Evolutionary conservation across 2,113 vertebrate genomes (phyloP).

Genomic region (Diphyllodes magnificus): DNA sequence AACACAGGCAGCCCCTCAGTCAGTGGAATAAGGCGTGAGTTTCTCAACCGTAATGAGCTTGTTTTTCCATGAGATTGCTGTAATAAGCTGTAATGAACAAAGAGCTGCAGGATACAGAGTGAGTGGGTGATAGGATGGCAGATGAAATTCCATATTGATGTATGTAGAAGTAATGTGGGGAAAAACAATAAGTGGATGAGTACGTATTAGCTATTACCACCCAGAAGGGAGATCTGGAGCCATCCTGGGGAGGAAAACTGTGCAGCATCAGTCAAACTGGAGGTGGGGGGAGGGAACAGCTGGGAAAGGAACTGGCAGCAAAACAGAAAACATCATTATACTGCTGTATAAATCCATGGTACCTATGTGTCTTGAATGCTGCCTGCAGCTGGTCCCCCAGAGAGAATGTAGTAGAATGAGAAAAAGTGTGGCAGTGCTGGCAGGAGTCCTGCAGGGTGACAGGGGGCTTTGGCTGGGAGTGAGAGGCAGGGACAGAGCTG

Average conservation of each 20-base stretch:
- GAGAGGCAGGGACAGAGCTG: background rate
- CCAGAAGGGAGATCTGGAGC: conserved; percentile 47
- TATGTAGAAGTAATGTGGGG: background rate
- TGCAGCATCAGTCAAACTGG: conserved; percentile 14
- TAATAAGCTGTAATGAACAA: conserved; percentile 51
- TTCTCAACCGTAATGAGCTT: conserved; percentile 17
- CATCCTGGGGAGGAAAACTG: conserved; percentile 24
- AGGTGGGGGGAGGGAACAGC: conserved; percentile 5
- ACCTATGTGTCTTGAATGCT: conserved; percentile 20
- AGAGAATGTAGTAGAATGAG: background rate
- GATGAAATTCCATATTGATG: conserved; percentile 38
- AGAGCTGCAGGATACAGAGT: conserved; percentile 34
- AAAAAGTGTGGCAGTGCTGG: background rate
- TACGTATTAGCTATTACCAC: background rate
- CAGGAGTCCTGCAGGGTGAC: background rate
- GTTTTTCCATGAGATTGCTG: conserved; percentile 52
- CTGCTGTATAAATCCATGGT: conserved; percentile 19
- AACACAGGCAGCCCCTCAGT: conserved; percentile 42
- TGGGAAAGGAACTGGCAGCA: conserved; percentile 39
- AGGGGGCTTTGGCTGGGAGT: background rate
- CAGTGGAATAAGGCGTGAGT: conserved; percentile 28
- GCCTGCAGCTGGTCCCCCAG: background rate
- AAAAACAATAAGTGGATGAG: conserved; percentile 9
- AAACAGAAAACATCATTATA: conserved; percentile 62
- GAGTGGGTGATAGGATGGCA: conserved; percentile 30